Conservation (phyloP, 64 coral and sea anemone genomes). For the Platygyra sinensis region DNA sequence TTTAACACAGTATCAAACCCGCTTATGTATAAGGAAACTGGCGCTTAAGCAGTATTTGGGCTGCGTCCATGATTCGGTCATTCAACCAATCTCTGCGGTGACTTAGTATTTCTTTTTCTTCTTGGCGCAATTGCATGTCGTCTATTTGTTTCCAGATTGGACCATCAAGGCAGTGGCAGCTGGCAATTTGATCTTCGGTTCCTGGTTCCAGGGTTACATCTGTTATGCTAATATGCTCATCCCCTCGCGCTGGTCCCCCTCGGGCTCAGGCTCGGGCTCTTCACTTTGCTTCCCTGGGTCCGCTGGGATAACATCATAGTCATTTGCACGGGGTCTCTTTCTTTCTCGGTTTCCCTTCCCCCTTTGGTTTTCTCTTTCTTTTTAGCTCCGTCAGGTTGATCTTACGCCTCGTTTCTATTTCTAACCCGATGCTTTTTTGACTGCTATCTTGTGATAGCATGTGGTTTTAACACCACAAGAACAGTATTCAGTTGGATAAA, state of each 20-base stretch:
- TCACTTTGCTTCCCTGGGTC: background rate
- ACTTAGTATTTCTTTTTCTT: background rate
- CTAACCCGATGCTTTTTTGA: conserved; percentile 1
- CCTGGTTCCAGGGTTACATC: background rate
- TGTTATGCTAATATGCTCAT: too few relatives aligned
- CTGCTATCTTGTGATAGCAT: conserved; percentile 1
- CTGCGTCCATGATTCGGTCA: background rate
- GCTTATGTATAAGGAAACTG: background rate
- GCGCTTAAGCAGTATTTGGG: background rate
- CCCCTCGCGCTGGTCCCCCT: too few relatives aligned
- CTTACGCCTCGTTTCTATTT: background rate
- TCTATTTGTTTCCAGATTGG: background rate
- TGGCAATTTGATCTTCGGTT: background rate
- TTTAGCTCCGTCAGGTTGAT: background rate
- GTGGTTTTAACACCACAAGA: too few relatives aligned
- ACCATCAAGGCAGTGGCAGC: background rate
- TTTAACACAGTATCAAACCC: background rate
- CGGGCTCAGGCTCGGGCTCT: background rate
- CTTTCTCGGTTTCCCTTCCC: background rate
- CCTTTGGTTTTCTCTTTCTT: background rate
- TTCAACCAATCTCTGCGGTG: background rate
- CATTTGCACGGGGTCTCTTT: background rate
- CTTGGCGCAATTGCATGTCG: background rate
- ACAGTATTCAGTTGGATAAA: too few relatives aligned
- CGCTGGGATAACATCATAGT: background rate